phyloP scores from a whole-genome alignment of 2,888 invertebrate genomes.

The Unio pictorum region DNA sequence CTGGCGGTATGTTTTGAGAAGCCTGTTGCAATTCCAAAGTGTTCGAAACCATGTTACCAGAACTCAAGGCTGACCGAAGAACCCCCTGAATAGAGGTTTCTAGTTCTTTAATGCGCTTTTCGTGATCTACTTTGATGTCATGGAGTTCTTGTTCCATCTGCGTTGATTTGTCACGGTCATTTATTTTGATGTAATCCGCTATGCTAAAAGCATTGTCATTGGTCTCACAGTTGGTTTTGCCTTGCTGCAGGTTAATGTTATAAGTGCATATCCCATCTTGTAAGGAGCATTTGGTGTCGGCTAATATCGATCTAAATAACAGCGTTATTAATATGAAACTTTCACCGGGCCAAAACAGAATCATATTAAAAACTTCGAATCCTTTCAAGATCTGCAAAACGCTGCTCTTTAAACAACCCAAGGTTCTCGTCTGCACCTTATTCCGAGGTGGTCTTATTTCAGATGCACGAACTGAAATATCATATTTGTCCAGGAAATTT shows the following conservation, averaged over 20 bases:
- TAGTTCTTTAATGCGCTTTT: constrained; percentile 43
- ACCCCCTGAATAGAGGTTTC: constrained; percentile 47
- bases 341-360: too few relatives aligned
- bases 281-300: constrained; percentile 26
- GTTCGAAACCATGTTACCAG: constrained; percentile 5
- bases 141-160: constrained; percentile 42
- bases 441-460: too few relatives aligned
- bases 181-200: constrained; percentile 9
- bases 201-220: not conserved
- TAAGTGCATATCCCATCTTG: constrained; percentile 44
- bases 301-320: not conserved
- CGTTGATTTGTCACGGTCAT: constrained; percentile 28
- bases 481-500: too few relatives aligned
- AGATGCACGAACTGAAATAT: too few relatives aligned
- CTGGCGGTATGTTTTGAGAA: not conserved
- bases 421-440: too few relatives aligned
- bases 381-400: too few relatives aligned
- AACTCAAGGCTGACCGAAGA: constrained; percentile 33
- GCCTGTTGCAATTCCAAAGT: constrained; percentile 3
- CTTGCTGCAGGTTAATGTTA: constrained; percentile 35
- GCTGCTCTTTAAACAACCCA: too few relatives aligned
- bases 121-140: constrained; percentile 44
- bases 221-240: constrained; percentile 8
- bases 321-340: too few relatives aligned
- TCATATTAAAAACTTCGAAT: too few relatives aligned